Percentiles rank a stretch among this genome's conserved stretches.
These are phyloP conservation scores for Tokudaia muenninki DNA, from an alignment of 2,797 vertebrate species.

Conservation along the genomic window DNA sequence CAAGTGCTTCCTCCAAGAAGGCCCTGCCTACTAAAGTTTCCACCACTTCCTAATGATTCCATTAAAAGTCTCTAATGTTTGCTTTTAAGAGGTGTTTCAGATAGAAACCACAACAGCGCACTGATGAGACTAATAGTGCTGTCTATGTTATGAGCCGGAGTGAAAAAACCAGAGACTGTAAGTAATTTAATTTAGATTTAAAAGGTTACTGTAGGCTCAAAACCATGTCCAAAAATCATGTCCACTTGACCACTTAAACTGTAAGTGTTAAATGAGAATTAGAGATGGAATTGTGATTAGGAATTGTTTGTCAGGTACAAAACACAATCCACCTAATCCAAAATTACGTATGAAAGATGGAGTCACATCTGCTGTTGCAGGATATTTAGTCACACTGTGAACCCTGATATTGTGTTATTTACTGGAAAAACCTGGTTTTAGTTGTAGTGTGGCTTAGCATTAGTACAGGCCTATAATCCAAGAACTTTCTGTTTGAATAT, in stretches of 20 bases:
- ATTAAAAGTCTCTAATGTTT: background rate
- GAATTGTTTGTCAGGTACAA: background rate
- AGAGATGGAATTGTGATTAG: background rate
- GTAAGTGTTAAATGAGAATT: slow-evolving; percentile 18
- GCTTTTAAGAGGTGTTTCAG: background rate
- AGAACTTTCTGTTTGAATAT: background rate
- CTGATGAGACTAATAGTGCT: background rate
- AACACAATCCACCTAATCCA: background rate
- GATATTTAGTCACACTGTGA: background rate
- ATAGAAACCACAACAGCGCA: background rate
- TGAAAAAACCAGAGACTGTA: background rate
- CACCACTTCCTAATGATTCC: background rate
- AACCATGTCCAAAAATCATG: background rate
- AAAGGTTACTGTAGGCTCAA: background rate
- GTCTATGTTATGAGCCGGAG: background rate
- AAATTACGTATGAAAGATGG: background rate
- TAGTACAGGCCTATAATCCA: background rate
- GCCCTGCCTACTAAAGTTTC: background rate
- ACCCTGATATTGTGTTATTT: background rate
- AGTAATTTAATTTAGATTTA: background rate
- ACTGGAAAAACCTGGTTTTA: background rate
- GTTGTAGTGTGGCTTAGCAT: background rate
- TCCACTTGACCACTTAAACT: background rate
- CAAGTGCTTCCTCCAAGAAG: background rate
- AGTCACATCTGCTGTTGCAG: background rate